A percentile compares a stretch with the other conserved stretches of the same genome.
phyloP scores from a whole-genome alignment of 2,888 invertebrate genomes.

The Oxycera nigricornis region DNA sequence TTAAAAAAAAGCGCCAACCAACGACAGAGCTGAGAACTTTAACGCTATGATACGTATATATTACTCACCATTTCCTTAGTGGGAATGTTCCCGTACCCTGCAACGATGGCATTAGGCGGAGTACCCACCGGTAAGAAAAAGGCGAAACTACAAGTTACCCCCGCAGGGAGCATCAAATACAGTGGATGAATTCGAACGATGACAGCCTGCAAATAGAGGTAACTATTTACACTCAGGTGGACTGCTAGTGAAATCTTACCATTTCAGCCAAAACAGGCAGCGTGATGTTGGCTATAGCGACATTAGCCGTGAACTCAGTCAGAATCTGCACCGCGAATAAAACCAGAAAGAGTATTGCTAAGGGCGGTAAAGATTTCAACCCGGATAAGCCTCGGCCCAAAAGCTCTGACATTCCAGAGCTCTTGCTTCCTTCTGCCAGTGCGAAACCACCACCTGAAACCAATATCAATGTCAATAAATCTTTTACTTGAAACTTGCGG shows the following conservation, averaged over 20 bases:
- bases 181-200: slow-evolving; percentile 80
- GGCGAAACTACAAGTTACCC: slow-evolving; percentile 88
- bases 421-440: slow-evolving; percentile 81
- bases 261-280: slow-evolving; percentile 79
- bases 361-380: slow-evolving; percentile 67
- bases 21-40: no score
- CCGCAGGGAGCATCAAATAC: slow-evolving; percentile 87
- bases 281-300: slow-evolving; percentile 84
- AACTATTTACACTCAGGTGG: no score
- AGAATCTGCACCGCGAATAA: slow-evolving; percentile 73
- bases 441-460: slow-evolving; percentile 82
- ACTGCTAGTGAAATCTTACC: no score
- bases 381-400: slow-evolving; percentile 74
- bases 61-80: slow-evolving; percentile 76
- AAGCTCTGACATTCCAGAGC: slow-evolving; percentile 75
- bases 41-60: no score
- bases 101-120: slow-evolving; percentile 95
- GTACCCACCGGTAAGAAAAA: slow-evolving; percentile 96
- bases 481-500: slow-evolving; percentile 62
- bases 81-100: slow-evolving; percentile 80
- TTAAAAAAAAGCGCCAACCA: no score
- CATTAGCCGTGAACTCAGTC: slow-evolving; percentile 87
- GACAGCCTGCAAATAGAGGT: slow-evolving; percentile 58
- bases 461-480: background rate
- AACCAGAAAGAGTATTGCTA: slow-evolving; percentile 74